Conservation (phyloP, 1,140 invertebrate genomes). For the Polyergus mexicanus region DNA sequence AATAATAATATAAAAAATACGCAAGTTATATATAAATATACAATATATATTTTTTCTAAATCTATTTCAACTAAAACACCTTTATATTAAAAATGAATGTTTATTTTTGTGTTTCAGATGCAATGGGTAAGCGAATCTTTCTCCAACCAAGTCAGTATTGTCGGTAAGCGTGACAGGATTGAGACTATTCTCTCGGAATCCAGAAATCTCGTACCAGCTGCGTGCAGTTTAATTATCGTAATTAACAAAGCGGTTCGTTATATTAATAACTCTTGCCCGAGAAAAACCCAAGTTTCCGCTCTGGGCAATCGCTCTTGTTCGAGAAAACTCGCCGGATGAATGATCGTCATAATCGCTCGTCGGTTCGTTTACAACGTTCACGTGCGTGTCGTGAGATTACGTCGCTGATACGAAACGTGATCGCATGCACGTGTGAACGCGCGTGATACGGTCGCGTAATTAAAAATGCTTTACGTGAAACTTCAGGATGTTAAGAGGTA, state of each 20-base stretch:
- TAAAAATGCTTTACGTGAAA: conserved; percentile 39
- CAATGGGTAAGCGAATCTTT: conserved; percentile 84
- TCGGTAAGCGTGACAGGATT: conserved; percentile 65
- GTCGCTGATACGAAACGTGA: conserved; percentile 21
- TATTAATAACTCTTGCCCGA: conserved; percentile 34
- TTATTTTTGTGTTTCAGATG: conserved; percentile 85
- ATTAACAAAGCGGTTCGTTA: conserved; percentile 73
- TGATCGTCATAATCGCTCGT: conserved; percentile 65
- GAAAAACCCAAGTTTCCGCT: conserved; percentile 11
- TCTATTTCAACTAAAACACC: conserved; percentile 1
- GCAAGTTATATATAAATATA: too few relatives aligned
- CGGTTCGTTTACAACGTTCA: conserved; percentile 17
- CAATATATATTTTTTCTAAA: not conserved
- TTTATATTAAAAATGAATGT: conserved; percentile 30
- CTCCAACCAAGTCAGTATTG: conserved; percentile 6
- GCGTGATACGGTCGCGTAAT: conserved; percentile 26
- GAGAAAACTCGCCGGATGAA: conserved; percentile 51
- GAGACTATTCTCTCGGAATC: conserved; percentile 10
- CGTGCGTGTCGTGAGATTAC: conserved; percentile 22
- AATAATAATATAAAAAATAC: not conserved
- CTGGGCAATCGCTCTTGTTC: not conserved
- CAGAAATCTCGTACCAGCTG: conserved; percentile 50
- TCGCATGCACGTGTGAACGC: conserved; percentile 12
- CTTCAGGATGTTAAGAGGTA: conserved; percentile 1
- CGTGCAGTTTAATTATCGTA: conserved; percentile 71